Evolutionary conservation across 2,888 invertebrate species (phyloP).

Genomic region (Dione vanillae): DNA sequence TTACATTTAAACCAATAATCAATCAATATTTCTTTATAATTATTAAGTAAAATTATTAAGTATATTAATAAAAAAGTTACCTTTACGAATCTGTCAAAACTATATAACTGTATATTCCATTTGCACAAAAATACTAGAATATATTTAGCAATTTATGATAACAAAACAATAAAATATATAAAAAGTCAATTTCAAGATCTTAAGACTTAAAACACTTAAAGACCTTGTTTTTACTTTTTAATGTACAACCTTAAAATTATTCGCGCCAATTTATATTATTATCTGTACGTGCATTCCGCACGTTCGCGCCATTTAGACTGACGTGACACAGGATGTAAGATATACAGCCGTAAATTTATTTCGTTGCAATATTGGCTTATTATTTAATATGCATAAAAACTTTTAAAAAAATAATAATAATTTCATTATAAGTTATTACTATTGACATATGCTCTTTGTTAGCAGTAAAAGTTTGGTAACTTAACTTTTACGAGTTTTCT

Average conservation of each 20-base stretch:
- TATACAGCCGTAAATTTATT: constrained; percentile 13
- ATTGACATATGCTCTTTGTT: too few species aligned
- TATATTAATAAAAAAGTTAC: background rate
- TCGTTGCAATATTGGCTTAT: background rate
- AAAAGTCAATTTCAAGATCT: constrained; percentile 18
- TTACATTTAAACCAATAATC: too few species aligned
- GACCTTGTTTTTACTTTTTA: constrained; percentile 22
- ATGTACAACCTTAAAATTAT: constrained; percentile 27
- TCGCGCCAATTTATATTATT: constrained; percentile 26
- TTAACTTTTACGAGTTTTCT: too few species aligned
- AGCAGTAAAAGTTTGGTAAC: too few species aligned
- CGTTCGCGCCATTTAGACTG: constrained; percentile 35
- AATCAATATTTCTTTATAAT: too few species aligned
- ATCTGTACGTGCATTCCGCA: constrained; percentile 29
- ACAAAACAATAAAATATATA: background rate
- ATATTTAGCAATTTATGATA: background rate
- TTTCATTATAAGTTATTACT: too few species aligned
- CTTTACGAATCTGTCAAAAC: background rate
- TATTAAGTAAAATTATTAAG: too few species aligned
- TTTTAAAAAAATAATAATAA: too few species aligned
- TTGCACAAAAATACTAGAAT: background rate
- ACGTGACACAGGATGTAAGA: constrained; percentile 13
- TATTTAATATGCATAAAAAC: too few species aligned
- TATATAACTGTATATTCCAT: background rate
- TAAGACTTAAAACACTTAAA: background rate